A percentile compares a stretch with the other conserved stretches of the same genome.
phyloP scores from a whole-genome alignment of 2,797 vertebrate genomes.

The Neostethus bicornis region DNA sequence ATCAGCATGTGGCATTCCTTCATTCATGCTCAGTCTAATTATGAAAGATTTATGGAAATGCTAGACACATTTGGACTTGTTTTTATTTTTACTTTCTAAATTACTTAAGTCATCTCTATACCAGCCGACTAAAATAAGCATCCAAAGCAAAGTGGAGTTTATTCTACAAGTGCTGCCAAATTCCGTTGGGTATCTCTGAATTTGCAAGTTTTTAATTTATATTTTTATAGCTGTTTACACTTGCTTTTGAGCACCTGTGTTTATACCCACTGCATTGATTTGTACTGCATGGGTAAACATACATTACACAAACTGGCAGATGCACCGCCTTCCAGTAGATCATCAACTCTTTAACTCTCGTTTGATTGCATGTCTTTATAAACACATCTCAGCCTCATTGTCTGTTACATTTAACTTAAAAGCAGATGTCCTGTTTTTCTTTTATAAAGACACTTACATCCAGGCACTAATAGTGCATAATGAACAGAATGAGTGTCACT shows the following conservation, averaged over 20 bases:
- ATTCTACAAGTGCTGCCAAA: slow-evolving; percentile 11
- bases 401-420: slow-evolving; percentile 34
- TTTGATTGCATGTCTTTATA: slow-evolving; percentile 29
- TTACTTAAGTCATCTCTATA: not conserved
- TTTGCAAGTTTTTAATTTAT: not conserved
- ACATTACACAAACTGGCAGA: slow-evolving; percentile 12
- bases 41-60: not conserved
- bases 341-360: slow-evolving; percentile 22
- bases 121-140: not conserved
- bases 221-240: not conserved
- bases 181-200: slow-evolving; percentile 1
- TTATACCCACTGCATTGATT: not conserved
- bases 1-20: not conserved
- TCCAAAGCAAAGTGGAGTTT: slow-evolving; percentile 3
- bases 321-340: slow-evolving; percentile 32
- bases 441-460: not conserved
- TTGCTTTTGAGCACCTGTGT: not conserved
- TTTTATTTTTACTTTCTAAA: not conserved
- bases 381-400: slow-evolving; percentile 19
- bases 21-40: not conserved
- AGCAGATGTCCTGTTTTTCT: not conserved
- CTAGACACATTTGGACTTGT: not conserved
- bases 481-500: not conserved
- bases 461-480: not conserved
- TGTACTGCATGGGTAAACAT: slow-evolving; percentile 2